A percentile compares a stretch with the other conserved stretches of the same genome.
phyloP scores from a whole-genome alignment of 2,888 invertebrate genomes.

The Orthosia cruda region DNA sequence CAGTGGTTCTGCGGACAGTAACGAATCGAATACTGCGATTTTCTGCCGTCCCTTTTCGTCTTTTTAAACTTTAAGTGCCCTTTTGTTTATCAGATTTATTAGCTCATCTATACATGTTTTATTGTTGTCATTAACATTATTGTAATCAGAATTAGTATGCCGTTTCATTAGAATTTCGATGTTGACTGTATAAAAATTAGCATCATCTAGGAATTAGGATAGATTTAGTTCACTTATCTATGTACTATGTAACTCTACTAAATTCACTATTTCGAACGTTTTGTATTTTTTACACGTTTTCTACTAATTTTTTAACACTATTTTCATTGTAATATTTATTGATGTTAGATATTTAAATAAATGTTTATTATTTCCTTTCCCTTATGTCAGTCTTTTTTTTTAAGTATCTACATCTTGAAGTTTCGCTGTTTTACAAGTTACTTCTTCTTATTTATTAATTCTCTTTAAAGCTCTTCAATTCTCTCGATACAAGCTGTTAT shows the following conservation, averaged over 20 bases:
- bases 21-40: slow-evolving; percentile 55
- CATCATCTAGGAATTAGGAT: slow-evolving; percentile 47
- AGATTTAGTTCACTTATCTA: slow-evolving; percentile 43
- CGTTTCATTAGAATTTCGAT: slow-evolving; percentile 39
- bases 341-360: slow-evolving; percentile 40
- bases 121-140: slow-evolving; percentile 32
- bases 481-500: background rate
- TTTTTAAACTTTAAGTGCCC: slow-evolving; percentile 50
- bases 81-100: slow-evolving; percentile 56
- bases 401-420: background rate
- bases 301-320: slow-evolving; percentile 58
- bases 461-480: background rate
- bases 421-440: background rate
- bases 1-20: slow-evolving; percentile 59
- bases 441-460: background rate
- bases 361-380: slow-evolving; percentile 15
- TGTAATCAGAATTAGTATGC: slow-evolving; percentile 31
- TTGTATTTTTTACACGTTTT: slow-evolving; percentile 45
- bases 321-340: slow-evolving; percentile 35
- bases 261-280: slow-evolving; percentile 42
- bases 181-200: slow-evolving; percentile 31
- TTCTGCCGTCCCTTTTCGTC: slow-evolving; percentile 42
- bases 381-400: background rate
- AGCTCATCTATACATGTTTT: slow-evolving; percentile 41
- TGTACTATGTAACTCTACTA: slow-evolving; percentile 48